Percentiles rank a stretch among this genome's conserved stretches.
These are phyloP conservation scores for Quadroppia sp. DNA, from an alignment of 2,888 invertebrate genomes.

Conservation along the genomic window DNA sequence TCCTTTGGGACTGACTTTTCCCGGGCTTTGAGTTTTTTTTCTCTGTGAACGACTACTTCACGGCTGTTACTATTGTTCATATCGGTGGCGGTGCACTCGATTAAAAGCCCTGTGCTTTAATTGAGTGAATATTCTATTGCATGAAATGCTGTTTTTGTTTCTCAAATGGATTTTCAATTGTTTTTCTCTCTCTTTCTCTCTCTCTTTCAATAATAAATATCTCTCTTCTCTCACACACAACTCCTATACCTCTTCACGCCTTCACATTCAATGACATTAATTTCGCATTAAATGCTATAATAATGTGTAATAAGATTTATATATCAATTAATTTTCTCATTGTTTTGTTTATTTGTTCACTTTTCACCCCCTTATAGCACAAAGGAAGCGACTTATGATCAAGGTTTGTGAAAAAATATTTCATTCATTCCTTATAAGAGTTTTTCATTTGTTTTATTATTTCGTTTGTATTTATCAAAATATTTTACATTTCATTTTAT, in stretches of 20 bases:
- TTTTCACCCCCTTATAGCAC: slow-evolving; percentile 60
- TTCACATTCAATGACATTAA: slow-evolving; percentile 23
- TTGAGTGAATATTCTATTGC: neutral
- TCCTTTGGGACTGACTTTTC: too few species aligned
- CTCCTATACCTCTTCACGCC: neutral
- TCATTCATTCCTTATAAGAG: slow-evolving; percentile 19
- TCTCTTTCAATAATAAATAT: neutral
- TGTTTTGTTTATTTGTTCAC: neutral
- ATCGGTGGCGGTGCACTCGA: slow-evolving; percentile 7
- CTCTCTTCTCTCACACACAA: neutral
- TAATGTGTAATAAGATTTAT: too few species aligned
- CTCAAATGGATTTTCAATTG: neutral
- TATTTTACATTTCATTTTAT: too few species aligned
- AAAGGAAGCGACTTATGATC: slow-evolving; percentile 76
- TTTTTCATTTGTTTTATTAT: neutral
- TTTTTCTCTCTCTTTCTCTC: neutral
- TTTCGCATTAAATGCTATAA: too few species aligned
- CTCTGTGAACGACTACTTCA: too few species aligned
- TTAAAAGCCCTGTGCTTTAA: neutral
- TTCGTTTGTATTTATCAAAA: too few species aligned
- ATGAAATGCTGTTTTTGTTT: too few species aligned
- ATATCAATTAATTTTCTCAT: neutral
- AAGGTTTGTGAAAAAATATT: slow-evolving; percentile 53
- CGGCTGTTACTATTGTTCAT: neutral
- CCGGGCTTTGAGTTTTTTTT: neutral